Conservation (phyloP, 1,140 invertebrate species). For the Drosophila sp. region DNA sequence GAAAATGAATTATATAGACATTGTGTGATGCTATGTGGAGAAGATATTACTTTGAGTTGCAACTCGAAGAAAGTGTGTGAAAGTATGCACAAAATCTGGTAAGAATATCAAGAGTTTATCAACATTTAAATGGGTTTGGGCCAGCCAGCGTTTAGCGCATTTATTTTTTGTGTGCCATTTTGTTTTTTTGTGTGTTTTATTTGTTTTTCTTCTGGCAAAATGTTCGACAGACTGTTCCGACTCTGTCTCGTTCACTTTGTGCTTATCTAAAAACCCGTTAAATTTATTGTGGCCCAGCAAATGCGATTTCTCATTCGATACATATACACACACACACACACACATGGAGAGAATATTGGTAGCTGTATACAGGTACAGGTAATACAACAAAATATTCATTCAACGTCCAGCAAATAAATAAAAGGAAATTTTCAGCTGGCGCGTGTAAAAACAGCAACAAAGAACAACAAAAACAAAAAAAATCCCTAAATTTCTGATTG, state of each 20-base stretch:
- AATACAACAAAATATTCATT: constrained; percentile 50
- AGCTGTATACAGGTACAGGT: constrained; percentile 50
- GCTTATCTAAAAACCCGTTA: constrained; percentile 74
- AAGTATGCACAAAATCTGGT: constrained; percentile 3
- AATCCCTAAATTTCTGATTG: neutral
- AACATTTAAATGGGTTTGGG: constrained; percentile 37
- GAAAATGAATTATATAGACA: constrained; percentile 20
- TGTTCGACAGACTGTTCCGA: constrained; percentile 11
- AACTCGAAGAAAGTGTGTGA: neutral
- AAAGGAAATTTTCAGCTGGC: constrained; percentile 52
- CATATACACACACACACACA: constrained; percentile 47
- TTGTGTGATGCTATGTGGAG: neutral
- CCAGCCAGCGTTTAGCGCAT: neutral
- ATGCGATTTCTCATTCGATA: constrained; percentile 64
- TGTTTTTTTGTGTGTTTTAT: neutral
- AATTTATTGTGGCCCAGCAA: constrained; percentile 64
- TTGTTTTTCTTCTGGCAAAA: constrained; percentile 9
- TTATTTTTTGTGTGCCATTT: neutral
- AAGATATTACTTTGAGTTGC: neutral
- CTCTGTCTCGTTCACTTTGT: constrained; percentile 41
- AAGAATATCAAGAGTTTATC: constrained; percentile 45
- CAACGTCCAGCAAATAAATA: constrained; percentile 75
- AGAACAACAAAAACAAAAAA: constrained; percentile 24
- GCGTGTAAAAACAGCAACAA: constrained; percentile 45
- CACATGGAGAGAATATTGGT: neutral